Percentiles rank a stretch among this genome's conserved stretches.
Evolutionary conservation across 2,888 invertebrate genomes (phyloP).

Genomic region (Drosophila formosana): DNA sequence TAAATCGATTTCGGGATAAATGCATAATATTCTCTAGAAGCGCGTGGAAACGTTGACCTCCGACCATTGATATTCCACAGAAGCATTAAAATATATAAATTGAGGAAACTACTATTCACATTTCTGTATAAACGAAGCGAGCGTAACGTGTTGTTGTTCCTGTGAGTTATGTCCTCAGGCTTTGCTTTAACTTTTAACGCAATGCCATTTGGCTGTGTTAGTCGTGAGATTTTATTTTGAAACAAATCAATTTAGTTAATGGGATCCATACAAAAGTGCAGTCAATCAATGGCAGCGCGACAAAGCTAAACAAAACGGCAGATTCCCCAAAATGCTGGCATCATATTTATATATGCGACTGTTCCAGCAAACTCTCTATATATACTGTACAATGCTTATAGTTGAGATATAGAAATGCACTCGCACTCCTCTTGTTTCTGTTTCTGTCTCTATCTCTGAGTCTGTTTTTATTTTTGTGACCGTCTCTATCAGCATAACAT

Average conservation of each 20-base stretch:
- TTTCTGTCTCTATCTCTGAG: too few species aligned
- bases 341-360: conserved; percentile 27
- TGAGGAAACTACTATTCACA: conserved; percentile 4
- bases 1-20: neutral
- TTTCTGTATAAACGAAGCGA: neutral
- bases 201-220: conserved; percentile 25
- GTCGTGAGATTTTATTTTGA: conserved; percentile 40
- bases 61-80: neutral
- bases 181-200: conserved; percentile 41
- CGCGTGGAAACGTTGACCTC: neutral
- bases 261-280: conserved; percentile 48
- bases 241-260: conserved; percentile 58
- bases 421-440: neutral
- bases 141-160: neutral
- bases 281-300: conserved; percentile 44
- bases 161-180: conserved; percentile 25
- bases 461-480: neutral
- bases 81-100: conserved; percentile 12
- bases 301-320: conserved; percentile 50
- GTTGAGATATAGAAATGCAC: conserved; percentile 5
- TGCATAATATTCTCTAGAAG: neutral
- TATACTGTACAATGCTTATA: neutral
- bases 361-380: neutral
- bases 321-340: conserved; percentile 23
- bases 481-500: conserved; percentile 9